A percentile compares a stretch with the other conserved stretches of the same genome.
Evolutionary conservation across 2,797 vertebrate species (phyloP).

Genomic region (Merluccius polli): DNA sequence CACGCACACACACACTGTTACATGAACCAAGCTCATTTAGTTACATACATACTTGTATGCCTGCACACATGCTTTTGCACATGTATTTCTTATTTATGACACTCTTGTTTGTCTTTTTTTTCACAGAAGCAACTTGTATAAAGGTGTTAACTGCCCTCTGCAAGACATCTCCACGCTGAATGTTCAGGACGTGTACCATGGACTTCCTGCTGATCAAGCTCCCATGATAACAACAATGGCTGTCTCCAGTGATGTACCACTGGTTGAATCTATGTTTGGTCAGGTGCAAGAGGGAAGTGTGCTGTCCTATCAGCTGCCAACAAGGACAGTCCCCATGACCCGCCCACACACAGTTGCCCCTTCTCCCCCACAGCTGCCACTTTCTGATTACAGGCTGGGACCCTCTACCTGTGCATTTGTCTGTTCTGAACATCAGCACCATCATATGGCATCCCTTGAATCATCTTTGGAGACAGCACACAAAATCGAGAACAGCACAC

Average conservation of each 20-base stretch:
- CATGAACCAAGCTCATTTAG: too few relatives aligned
- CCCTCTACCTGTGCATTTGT: neutral
- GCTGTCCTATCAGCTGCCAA: neutral
- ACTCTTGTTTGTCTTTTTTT: neutral
- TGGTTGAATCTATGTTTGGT: neutral
- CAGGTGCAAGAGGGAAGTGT: constrained; percentile 7
- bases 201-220: neutral
- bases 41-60: too few relatives aligned
- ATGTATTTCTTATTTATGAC: too few relatives aligned
- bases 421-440: neutral
- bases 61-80: too few relatives aligned
- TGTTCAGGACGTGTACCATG: too few relatives aligned
- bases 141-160: neutral
- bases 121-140: constrained; percentile 7
- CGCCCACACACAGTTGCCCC: neutral
- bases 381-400: neutral
- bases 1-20: too few relatives aligned
- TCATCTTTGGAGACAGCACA: neutral
- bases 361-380: neutral
- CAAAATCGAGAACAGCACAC: neutral
- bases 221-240: neutral
- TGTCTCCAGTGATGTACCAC: neutral
- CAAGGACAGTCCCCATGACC: neutral
- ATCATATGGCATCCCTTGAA: neutral
- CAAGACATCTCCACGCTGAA: neutral